phyloP scores from a whole-genome alignment of 2,888 invertebrate species.

The Odontocolon sp. region DNA sequence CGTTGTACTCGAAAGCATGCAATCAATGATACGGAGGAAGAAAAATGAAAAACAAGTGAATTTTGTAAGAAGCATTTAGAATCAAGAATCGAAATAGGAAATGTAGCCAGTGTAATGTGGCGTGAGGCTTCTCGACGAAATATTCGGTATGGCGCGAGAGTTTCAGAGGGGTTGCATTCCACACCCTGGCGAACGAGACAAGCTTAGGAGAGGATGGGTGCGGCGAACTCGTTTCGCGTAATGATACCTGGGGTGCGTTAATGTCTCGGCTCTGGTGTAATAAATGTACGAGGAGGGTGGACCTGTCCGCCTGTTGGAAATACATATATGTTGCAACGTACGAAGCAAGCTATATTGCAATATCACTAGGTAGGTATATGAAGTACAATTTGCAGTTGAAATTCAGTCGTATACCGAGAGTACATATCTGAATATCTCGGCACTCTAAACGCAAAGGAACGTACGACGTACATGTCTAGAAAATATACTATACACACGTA shows the following conservation, averaged over 20 bases:
- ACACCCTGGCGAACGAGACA: conserved; percentile 13
- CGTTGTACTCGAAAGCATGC: no score
- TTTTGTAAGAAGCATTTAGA: no score
- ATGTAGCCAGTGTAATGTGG: conserved; percentile 15
- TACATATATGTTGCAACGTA: not conserved
- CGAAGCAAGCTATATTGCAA: conserved; percentile 1
- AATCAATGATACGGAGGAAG: not conserved
- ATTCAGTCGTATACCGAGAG: no score
- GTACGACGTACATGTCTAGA: not conserved
- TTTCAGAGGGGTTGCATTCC: conserved; percentile 8
- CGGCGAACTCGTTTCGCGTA: conserved; percentile 52
- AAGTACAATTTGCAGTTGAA: not conserved
- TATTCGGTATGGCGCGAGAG: conserved; percentile 6
- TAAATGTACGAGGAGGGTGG: conserved; percentile 35
- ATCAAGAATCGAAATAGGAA: not conserved
- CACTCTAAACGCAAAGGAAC: not conserved
- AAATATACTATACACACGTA: not conserved
- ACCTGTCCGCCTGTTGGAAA: not conserved
- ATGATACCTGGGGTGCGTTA: conserved; percentile 57
- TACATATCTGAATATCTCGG: not conserved
- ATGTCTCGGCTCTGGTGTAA: conserved; percentile 48
- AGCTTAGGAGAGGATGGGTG: conserved; percentile 17
- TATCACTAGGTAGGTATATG: not conserved
- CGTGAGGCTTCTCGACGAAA: conserved; percentile 18
- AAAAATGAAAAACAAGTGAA: not conserved